phyloP scores from a whole-genome alignment of 2,113 vertebrate genomes.

The Hippocampus barbouri region DNA sequence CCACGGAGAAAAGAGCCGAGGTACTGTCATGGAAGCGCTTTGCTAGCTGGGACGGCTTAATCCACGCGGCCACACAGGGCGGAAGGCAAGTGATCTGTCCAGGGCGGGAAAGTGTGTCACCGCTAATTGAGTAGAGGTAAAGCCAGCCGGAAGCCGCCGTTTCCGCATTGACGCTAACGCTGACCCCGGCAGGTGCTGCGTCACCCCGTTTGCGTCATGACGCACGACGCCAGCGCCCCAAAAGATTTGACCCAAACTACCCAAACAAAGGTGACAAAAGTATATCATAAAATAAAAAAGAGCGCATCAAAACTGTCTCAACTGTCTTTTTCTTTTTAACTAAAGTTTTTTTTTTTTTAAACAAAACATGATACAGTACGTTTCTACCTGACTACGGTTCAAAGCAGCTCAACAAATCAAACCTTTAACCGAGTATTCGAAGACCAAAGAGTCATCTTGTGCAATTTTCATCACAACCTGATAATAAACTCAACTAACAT shows the following conservation, averaged over 20 bases:
- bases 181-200: constrained; percentile 34
- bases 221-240: neutral
- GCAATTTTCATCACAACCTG: neutral
- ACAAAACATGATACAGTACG: too few relatives aligned
- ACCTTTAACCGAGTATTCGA: too few relatives aligned
- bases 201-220: constrained; percentile 16
- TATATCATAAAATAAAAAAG: too few relatives aligned
- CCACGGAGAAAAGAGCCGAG: neutral
- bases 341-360: too few relatives aligned
- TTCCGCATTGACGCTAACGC: too few relatives aligned
- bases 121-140: constrained; percentile 48
- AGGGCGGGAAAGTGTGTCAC: constrained; percentile 57
- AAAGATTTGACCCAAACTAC: neutral
- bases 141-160: constrained; percentile 23
- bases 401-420: too few relatives aligned
- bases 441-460: too few relatives aligned
- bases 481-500: neutral
- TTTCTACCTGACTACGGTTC: too few relatives aligned
- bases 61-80: constrained; percentile 7
- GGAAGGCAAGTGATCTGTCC: constrained; percentile 28
- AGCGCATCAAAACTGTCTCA: too few relatives aligned
- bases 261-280: neutral
- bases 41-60: constrained; percentile 34
- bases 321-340: too few relatives aligned
- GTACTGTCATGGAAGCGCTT: constrained; percentile 15